phyloP scores from a whole-genome alignment of 1,140 invertebrate species.

The Acromyrmex echinatior region DNA sequence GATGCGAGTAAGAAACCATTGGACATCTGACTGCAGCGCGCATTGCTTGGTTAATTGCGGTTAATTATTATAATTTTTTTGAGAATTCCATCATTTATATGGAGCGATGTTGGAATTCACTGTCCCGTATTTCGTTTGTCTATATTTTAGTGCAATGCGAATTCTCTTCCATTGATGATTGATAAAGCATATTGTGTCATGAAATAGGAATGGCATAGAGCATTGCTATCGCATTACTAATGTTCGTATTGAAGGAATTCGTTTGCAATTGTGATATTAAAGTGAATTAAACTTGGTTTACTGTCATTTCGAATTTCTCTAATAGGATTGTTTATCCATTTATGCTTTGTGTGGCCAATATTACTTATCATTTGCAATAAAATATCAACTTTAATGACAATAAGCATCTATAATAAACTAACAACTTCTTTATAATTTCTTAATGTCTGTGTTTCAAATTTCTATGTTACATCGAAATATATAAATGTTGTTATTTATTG shows the following conservation, averaged over 20 bases:
- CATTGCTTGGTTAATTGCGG: constrained; percentile 57
- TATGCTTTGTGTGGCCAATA: neutral
- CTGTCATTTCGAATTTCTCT: neutral
- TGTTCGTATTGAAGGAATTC: constrained; percentile 36
- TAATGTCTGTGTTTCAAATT: too few relatives aligned
- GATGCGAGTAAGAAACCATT: constrained; percentile 42
- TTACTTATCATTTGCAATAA: neutral
- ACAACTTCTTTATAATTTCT: neutral
- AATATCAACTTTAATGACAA: neutral
- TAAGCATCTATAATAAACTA: neutral
- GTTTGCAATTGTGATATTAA: constrained; percentile 28
- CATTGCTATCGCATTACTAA: constrained; percentile 31
- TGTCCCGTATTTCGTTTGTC: constrained; percentile 19
- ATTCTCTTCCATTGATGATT: constrained; percentile 51
- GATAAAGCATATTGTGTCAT: constrained; percentile 54
- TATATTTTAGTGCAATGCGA: constrained; percentile 16
- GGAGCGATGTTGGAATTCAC: constrained; percentile 42
- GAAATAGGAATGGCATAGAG: constrained; percentile 30
- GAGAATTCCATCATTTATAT: constrained; percentile 66
- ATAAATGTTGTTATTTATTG: neutral
- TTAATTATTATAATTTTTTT: constrained; percentile 72
- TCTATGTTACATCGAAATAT: too few relatives aligned
- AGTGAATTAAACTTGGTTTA: constrained; percentile 49
- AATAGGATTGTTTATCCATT: constrained; percentile 1
- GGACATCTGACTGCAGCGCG: constrained; percentile 18